phyloP scores from a whole-genome alignment of 1,140 invertebrate genomes.

The Maconellicoccus hirsutus region DNA sequence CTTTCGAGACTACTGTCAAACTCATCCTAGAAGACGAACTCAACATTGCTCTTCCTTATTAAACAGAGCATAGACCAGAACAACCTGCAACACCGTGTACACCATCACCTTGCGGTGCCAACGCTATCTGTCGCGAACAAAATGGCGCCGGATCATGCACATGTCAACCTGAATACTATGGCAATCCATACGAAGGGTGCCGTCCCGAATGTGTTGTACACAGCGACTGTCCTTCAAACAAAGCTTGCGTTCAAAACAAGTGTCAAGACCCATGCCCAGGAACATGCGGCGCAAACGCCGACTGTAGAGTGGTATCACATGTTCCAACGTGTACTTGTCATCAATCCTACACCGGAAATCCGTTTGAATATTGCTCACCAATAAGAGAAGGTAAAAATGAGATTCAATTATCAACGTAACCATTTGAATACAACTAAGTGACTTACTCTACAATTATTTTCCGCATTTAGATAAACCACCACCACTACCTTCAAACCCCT shows the following conservation, averaged over 20 bases:
- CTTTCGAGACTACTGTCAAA: slow-evolving; percentile 17
- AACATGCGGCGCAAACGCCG: slow-evolving; percentile 57
- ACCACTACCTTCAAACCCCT: slow-evolving; percentile 42
- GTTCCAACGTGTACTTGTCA: slow-evolving; percentile 53
- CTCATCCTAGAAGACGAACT: neutral
- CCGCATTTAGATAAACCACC: slow-evolving; percentile 26
- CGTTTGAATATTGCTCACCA: slow-evolving; percentile 45
- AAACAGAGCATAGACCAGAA: slow-evolving; percentile 31
- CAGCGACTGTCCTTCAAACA: slow-evolving; percentile 53
- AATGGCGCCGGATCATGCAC: slow-evolving; percentile 53
- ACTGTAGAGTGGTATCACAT: slow-evolving; percentile 53
- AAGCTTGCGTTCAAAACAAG: slow-evolving; percentile 63
- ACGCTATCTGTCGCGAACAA: slow-evolving; percentile 54
- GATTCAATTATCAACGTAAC: too few relatives aligned
- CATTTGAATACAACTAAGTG: neutral
- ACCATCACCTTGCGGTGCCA: slow-evolving; percentile 60
- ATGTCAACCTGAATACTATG: slow-evolving; percentile 56
- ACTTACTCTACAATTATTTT: neutral
- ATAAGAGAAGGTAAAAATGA: neutral
- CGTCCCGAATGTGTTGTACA: slow-evolving; percentile 62
- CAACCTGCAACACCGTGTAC: slow-evolving; percentile 49
- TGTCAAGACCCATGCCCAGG: slow-evolving; percentile 68
- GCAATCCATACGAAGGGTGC: slow-evolving; percentile 63
- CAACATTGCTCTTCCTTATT: slow-evolving; percentile 22
- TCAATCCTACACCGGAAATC: slow-evolving; percentile 47